Evolutionary conservation across 1,140 invertebrate species (phyloP).

Genomic region (Lepeophtheirus salmonis): DNA sequence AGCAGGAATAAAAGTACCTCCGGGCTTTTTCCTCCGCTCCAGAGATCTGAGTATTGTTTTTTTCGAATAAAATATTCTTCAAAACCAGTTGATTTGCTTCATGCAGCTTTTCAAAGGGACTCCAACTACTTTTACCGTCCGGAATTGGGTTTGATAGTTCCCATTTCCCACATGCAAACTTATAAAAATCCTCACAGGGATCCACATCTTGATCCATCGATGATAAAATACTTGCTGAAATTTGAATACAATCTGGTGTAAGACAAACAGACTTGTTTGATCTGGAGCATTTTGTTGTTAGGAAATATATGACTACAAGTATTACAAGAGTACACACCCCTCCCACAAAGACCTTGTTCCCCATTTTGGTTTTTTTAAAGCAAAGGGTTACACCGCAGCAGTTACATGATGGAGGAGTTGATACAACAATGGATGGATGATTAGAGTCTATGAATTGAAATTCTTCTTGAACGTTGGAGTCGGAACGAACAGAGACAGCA

Average conservation of each 20-base stretch:
- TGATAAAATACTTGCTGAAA: background rate
- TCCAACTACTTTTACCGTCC: constrained; percentile 13
- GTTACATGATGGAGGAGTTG: background rate
- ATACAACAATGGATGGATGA: background rate
- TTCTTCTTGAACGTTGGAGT: background rate
- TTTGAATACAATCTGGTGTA: constrained; percentile 5
- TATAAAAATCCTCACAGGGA: constrained; percentile 18
- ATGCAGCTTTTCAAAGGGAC: constrained; percentile 13
- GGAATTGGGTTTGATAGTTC: constrained; percentile 15
- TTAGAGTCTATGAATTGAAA: background rate
- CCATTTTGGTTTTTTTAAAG: background rate
- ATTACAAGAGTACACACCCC: background rate
- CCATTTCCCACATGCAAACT: constrained; percentile 17
- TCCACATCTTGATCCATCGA: background rate
- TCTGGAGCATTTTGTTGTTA: background rate
- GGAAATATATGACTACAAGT: background rate
- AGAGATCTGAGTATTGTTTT: constrained; percentile 27
- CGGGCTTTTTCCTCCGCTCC: constrained; percentile 71
- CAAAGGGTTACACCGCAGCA: too few relatives aligned
- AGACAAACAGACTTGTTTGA: constrained; percentile 7
- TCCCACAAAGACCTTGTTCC: background rate
- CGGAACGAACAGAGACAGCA: background rate
- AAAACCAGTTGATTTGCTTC: constrained; percentile 15
- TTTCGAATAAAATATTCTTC: constrained; percentile 5
- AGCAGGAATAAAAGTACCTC: constrained; percentile 73